A percentile compares a stretch with the other conserved stretches of the same genome.
Evolutionary conservation across 2,888 invertebrate species (phyloP).

Genomic region (Ethmia dodecea): DNA sequence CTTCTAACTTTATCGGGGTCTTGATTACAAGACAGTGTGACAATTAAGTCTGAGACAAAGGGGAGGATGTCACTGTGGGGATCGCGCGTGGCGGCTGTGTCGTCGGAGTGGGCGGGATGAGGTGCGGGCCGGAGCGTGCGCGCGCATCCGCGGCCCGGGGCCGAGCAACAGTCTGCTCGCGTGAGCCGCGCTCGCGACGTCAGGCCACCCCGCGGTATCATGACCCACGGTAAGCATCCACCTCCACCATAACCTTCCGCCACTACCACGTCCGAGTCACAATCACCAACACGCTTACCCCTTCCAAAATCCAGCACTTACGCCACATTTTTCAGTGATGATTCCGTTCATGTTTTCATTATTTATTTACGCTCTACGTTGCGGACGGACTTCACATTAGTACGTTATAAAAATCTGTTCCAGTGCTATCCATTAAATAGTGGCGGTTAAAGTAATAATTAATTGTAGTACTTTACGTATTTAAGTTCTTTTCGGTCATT

Average conservation of each 20-base stretch:
- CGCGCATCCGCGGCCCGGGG: conserved; percentile 54
- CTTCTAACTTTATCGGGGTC: conserved; percentile 1
- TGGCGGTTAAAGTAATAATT: no score
- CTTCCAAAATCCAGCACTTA: conserved; percentile 4
- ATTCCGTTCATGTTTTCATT: conserved; percentile 43
- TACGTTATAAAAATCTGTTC: conserved; percentile 19
- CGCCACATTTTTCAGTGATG: conserved; percentile 52
- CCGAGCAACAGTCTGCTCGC: conserved; percentile 73
- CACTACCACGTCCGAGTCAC: conserved; percentile 17
- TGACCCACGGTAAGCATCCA: conserved; percentile 65
- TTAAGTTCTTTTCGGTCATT: no score
- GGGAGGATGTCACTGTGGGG: conserved; percentile 41
- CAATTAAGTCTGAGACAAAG: conserved; percentile 55
- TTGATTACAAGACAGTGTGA: conserved; percentile 36
- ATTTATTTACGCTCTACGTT: conserved; percentile 53
- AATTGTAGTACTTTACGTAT: no score
- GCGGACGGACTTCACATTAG: conserved; percentile 30
- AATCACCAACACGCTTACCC: conserved; percentile 9
- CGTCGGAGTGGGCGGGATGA: conserved; percentile 18
- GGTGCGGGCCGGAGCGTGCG: conserved; percentile 35
- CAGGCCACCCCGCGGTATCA: conserved; percentile 48
- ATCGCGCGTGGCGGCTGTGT: conserved; percentile 36
- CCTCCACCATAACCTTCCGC: conserved; percentile 30
- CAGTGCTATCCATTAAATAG: no score
- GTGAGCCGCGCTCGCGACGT: conserved; percentile 58